A percentile compares a stretch with the other conserved stretches of the same genome.
These are phyloP conservation scores for Nezara viridula DNA, from an alignment of 2,888 invertebrate genomes.

Conservation along the genomic window DNA sequence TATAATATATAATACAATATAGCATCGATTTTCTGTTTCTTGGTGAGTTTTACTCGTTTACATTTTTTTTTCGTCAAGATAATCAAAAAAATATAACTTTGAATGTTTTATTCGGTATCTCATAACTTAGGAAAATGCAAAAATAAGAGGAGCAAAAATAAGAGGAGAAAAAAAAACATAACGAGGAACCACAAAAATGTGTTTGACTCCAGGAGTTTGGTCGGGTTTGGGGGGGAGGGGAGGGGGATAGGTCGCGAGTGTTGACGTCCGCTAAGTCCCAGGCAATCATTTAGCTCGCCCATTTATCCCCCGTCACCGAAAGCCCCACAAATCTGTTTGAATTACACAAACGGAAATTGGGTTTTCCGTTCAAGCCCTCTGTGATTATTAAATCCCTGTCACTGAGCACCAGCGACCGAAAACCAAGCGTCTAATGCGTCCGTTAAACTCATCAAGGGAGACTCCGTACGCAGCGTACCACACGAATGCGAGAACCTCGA, in stretches of 20 bases:
- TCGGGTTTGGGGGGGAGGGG: no score
- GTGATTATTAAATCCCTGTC: conserved; percentile 29
- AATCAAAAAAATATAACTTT: no score
- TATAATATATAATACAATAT: no score
- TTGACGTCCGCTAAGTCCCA: conserved; percentile 21
- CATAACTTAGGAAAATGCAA: no score
- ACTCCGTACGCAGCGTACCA: not conserved
- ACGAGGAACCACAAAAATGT: not conserved
- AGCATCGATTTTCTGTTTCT: no score
- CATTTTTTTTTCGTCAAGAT: no score
- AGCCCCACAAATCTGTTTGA: conserved; percentile 42
- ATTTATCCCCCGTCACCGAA: conserved; percentile 32
- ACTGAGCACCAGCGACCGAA: not conserved
- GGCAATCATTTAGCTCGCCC: conserved; percentile 38
- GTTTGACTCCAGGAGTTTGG: not conserved
- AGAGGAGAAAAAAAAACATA: not conserved
- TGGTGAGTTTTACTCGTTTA: no score
- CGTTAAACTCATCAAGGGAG: conserved; percentile 14
- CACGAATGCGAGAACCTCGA: not conserved
- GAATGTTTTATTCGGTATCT: no score
- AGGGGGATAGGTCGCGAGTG: not conserved
- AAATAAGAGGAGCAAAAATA: no score
- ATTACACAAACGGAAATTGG: conserved; percentile 47
- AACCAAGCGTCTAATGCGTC: conserved; percentile 10
- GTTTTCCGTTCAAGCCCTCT: conserved; percentile 23